phyloP scores from a whole-genome alignment of 2,888 invertebrate species.

The Chrysodeixis includens region DNA sequence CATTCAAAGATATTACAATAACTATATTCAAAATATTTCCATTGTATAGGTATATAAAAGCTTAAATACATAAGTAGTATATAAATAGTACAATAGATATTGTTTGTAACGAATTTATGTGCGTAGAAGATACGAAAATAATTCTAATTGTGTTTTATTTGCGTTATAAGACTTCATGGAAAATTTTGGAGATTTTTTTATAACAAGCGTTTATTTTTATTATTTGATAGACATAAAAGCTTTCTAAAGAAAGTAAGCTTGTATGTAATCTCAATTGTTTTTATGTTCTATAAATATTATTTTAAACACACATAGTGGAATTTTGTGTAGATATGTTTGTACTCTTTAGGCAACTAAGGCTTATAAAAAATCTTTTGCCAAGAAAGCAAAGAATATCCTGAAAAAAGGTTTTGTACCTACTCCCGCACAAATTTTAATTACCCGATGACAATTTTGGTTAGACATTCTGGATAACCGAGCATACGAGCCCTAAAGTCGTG shows the following conservation, averaged over 20 bases:
- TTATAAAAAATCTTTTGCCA: no score
- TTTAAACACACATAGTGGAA: no score
- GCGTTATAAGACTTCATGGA: slow-evolving; percentile 23
- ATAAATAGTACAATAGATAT: slow-evolving; percentile 24
- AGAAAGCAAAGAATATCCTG: no score
- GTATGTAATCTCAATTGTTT: no score
- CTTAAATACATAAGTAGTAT: slow-evolving; percentile 26
- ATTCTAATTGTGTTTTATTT: slow-evolving; percentile 10
- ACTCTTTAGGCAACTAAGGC: no score
- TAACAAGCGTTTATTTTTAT: slow-evolving; percentile 16
- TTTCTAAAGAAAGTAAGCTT: background rate
- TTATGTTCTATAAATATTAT: no score
- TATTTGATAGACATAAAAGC: background rate
- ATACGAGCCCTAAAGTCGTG: no score
- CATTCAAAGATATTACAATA: background rate
- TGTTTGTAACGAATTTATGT: slow-evolving; percentile 30
- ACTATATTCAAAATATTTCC: background rate
- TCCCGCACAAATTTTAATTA: no score
- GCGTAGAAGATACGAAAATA: slow-evolving; percentile 17
- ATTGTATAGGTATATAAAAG: background rate
- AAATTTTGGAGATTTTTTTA: slow-evolving; percentile 14
- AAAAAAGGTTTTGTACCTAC: no score
- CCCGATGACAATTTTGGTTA: no score
- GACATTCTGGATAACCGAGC: no score
- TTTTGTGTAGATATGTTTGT: no score